Base-by-base conservation (phyloP, 2,888 invertebrate species). In the Furcula furcula region DNA sequence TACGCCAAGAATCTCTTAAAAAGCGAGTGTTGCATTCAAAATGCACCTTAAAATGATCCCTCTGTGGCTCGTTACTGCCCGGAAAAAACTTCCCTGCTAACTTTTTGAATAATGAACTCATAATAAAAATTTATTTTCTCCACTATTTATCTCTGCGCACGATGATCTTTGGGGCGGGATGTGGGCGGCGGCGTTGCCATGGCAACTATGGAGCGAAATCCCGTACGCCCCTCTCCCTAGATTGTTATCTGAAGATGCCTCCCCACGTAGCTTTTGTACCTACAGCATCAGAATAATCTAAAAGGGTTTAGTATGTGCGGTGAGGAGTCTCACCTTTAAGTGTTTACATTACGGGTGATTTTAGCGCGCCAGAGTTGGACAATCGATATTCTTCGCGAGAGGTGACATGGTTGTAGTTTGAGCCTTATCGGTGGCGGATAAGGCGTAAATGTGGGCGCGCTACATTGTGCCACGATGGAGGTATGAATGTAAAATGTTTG, bases 221-320 rank as follows among this genome's bases (percentile, higher is more conserved):
- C 72, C 71, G 69, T 68, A 81, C 86, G 83, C 85, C 86, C 80
- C 64, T 68, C 72, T 71, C 76, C 79, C 78, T 71, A 69, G 72
- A 85, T 87, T 83, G 82, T 84, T 79, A 88, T 88, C 86, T 68
- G 66, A 84, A 85, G 81, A 76, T 68, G 71, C 68, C 67, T 60
- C 65, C 75, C 85, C 76, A 77, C 80, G 79, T 77, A 76, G 69
- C 69, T 69, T 77, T 74, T 72, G 63, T 71, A 70, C 74, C 71
- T 72, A 72, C 74, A 72, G 68, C 68, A 74, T 77, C 69, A 65
- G 59, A 60, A 50, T 82, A 76, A 78, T 76, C 80, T 77, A 70
- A 83, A 87, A 84, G 84, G 86, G 83, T 84, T 85, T 76, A 76
- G 63, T 55, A 65, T 50, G 43, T 38, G 14, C 31, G 40, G 45